Conservation (phyloP, 2,113 vertebrate genomes). For the Reinhardtius hippoglossoides region DNA sequence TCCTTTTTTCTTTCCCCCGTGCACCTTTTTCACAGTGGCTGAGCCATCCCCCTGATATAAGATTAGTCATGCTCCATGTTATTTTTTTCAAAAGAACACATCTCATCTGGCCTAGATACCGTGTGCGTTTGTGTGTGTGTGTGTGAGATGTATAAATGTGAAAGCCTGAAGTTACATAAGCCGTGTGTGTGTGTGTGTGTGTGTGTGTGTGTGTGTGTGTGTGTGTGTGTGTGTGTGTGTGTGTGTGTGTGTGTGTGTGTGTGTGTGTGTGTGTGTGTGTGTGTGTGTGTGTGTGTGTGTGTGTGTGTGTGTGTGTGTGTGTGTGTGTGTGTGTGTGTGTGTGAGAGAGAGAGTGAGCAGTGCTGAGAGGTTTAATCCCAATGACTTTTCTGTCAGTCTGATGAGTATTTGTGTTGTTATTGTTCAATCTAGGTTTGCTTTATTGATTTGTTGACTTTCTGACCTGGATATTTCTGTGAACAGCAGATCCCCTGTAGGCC, state of each 20-base stretch:
- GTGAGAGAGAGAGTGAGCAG: neutral
- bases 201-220: neutral
- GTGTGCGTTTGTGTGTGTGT: neutral
- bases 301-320: neutral
- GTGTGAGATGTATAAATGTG: slow-evolving; percentile 34
- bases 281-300: neutral
- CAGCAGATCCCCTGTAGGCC: slow-evolving; percentile 43
- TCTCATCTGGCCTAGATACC: slow-evolving; percentile 58
- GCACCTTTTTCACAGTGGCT: slow-evolving; percentile 34
- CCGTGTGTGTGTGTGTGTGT: slow-evolving; percentile 43
- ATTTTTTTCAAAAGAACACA: slow-evolving; percentile 43
- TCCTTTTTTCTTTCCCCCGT: slow-evolving; percentile 15
- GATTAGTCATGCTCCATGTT: slow-evolving; percentile 59
- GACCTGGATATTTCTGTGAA: slow-evolving; percentile 48
- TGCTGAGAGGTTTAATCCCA: slow-evolving; percentile 34
- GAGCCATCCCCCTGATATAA: slow-evolving; percentile 36
- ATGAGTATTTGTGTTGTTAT: neutral
- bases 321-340: no score
- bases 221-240: neutral
- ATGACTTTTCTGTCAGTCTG: slow-evolving; percentile 29
- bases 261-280: slow-evolving; percentile 29
- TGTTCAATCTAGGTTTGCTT: slow-evolving; percentile 45
- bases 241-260: neutral
- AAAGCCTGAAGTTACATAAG: slow-evolving; percentile 72
- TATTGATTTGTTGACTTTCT: slow-evolving; percentile 61